These are phyloP conservation scores for Cynocephalus volans DNA, from an alignment of 2,113 vertebrate species.

Conservation along the genomic window DNA sequence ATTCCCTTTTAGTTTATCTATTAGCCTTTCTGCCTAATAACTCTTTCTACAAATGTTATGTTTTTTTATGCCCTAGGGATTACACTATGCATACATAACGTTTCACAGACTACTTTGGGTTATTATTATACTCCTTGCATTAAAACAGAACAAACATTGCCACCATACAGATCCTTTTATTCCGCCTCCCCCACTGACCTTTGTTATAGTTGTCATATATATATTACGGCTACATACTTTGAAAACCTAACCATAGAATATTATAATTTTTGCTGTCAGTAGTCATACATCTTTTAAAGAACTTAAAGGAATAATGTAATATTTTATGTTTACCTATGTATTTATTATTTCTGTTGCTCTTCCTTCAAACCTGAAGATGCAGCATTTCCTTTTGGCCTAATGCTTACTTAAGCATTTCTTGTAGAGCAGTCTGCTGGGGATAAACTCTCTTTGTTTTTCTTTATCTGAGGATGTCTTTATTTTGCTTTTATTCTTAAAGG, in stretches of 20 bases:
- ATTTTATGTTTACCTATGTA: not conserved
- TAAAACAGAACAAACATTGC: not conserved
- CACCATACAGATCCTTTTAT: not conserved
- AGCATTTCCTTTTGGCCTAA: slow-evolving; percentile 9
- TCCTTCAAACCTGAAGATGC: not conserved
- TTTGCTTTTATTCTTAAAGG: slow-evolving; percentile 55
- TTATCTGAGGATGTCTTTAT: slow-evolving; percentile 54
- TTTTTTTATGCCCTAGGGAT: not conserved
- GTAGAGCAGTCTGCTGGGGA: not conserved
- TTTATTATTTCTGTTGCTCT: slow-evolving; percentile 34
- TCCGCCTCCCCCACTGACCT: not conserved
- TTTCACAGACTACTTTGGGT: not conserved
- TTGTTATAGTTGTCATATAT: not conserved
- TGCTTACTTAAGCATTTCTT: slow-evolving; percentile 28
- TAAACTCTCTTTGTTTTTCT: slow-evolving; percentile 12
- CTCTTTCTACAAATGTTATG: not conserved
- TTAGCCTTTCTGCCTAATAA: not conserved
- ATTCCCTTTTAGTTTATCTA: not conserved
- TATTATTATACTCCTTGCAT: not conserved
- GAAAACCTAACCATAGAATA: not conserved
- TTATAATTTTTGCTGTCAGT: not conserved
- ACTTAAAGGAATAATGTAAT: not conserved
- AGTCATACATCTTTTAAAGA: not conserved
- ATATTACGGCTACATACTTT: not conserved
- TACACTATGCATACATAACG: not conserved